Base-by-base conservation (phyloP, 2,797 vertebrate genomes). In the Acipenser oxyrinchus region DNA sequence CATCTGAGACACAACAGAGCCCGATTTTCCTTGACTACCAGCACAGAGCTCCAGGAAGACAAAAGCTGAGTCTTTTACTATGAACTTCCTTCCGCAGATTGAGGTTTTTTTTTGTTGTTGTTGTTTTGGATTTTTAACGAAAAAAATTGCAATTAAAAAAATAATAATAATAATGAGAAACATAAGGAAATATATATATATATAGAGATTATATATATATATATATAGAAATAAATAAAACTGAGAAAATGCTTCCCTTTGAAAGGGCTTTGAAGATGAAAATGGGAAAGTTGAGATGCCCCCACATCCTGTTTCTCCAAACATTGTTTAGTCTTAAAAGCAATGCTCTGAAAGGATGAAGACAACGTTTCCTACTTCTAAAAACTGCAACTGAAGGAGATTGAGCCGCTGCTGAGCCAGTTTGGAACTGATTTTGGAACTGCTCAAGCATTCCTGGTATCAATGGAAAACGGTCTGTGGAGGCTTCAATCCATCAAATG, bases 201-300 rank as follows among this genome's bases (percentile, higher is more conserved):
- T 84, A 85, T 87, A 88, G 85, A 85, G 82, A 76, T 68, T 85
- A 79, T 86, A 78, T 81, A 76, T 80, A 74, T 81, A 84, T 86
- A 84, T 75, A 78, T 71, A 11, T 61, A 55, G 3, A 55, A 5
- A 55, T 55, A 82, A 84, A 84, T 78, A 18, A 75, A 72, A 86
- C 81, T 77, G 77, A 79, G 73, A 80, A 76, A 82, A 84, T 79
- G 87, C 81, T 91, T 82, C 90, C 89, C 90, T 91, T 91, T 88
- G 90, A 91, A 91, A 90, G 88, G 89, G 90, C 84, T 72, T 81
- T 10, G 78, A 65, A 71, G 72, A 69, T 64, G 59, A 69, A 10
- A 71, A 65, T 67, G 63, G 18, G 63, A 49, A 67, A 68, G 60
- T 66, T 75, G 69, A 69, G 73, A 73, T 67, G 69, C 49, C 37